Conservation (phyloP, 1,140 invertebrate species). For the Campoletis sonorensis region DNA sequence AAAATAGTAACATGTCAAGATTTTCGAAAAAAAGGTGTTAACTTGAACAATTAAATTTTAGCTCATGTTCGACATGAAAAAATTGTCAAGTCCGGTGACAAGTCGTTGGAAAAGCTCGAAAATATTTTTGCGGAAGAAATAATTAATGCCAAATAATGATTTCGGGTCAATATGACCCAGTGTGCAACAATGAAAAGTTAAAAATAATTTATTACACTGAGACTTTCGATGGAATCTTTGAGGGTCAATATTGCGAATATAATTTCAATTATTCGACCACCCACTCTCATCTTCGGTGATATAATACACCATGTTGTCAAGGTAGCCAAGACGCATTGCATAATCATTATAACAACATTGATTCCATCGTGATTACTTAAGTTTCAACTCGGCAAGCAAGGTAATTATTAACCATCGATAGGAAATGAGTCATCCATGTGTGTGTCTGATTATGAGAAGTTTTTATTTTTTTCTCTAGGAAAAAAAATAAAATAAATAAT, state of each 20-base stretch:
- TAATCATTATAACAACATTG: conserved; percentile 4
- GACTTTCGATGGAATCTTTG: neutral
- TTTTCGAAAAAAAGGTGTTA: too few relatives aligned
- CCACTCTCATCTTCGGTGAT: neutral
- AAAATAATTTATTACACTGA: neutral
- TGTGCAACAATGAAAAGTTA: neutral
- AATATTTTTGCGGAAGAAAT: too few relatives aligned
- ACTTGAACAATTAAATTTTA: too few relatives aligned
- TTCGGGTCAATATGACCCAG: too few relatives aligned
- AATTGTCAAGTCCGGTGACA: too few relatives aligned
- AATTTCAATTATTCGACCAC: conserved; percentile 2
- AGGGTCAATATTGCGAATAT: conserved; percentile 7
- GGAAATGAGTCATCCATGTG: neutral
- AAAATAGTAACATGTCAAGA: too few relatives aligned
- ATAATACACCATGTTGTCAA: conserved; percentile 1
- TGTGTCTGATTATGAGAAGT: neutral
- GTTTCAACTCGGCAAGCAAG: neutral
- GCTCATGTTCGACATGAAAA: too few relatives aligned
- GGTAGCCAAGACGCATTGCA: neutral
- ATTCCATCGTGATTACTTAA: conserved; percentile 4
- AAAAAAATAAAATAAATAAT: too few relatives aligned
- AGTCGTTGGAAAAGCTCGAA: too few relatives aligned
- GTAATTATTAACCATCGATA: conserved; percentile 14
- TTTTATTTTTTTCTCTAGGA: neutral
- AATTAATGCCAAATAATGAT: too few relatives aligned